phyloP scores from a whole-genome alignment of 2,113 vertebrate species.

The Hypanus sabinus region DNA sequence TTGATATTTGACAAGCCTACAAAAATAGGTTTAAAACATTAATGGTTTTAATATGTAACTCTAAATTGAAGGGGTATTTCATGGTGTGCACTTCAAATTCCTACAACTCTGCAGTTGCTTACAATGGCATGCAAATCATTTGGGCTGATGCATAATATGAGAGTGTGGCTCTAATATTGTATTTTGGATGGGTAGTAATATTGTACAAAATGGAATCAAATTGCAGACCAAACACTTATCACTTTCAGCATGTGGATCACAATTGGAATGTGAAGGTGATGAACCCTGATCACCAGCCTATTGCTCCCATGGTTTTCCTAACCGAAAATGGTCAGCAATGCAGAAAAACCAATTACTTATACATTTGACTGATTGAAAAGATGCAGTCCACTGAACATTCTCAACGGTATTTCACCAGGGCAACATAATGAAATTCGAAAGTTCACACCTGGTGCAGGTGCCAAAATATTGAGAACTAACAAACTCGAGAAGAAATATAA shows the following conservation, averaged over 20 bases:
- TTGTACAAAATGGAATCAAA: not conserved
- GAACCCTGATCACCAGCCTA: not conserved
- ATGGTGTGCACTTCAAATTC: not conserved
- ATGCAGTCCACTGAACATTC: slow-evolving; percentile 1
- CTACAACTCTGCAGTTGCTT: not conserved
- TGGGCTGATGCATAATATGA: not conserved
- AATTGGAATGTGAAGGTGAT: not conserved
- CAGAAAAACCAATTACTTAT: not conserved
- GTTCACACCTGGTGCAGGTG: not conserved
- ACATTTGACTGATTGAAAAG: not conserved
- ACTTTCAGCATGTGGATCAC: not conserved
- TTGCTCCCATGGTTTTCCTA: not conserved
- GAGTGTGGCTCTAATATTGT: not conserved
- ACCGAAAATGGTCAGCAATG: not conserved
- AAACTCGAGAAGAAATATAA: not conserved
- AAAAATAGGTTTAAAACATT: not conserved
- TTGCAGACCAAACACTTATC: not conserved
- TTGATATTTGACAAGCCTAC: not conserved
- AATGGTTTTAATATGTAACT: not conserved
- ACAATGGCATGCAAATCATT: not conserved
- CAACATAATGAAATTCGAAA: not conserved
- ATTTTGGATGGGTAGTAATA: not conserved
- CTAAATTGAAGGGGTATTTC: not conserved
- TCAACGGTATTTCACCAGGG: not conserved
- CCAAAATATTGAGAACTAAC: not conserved